Conservation (phyloP, 2,888 invertebrate species). For the Drosophila ustulata region DNA sequence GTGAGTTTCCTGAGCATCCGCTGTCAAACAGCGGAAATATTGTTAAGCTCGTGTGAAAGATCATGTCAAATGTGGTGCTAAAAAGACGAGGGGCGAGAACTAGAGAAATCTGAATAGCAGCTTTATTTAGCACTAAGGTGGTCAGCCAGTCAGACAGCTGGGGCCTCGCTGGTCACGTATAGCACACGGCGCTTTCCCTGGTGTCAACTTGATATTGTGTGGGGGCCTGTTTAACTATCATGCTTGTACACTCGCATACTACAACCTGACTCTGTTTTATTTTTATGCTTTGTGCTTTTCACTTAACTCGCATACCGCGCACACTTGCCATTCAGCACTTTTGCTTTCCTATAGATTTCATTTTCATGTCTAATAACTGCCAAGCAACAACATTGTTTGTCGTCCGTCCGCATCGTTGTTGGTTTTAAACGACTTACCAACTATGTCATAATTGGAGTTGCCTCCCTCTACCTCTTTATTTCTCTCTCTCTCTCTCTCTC, state of each 20-base stretch:
- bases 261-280: constrained; percentile 12
- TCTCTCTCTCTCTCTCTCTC: constrained; percentile 5
- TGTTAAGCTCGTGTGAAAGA: constrained; percentile 5
- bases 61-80: background rate
- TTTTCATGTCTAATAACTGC: constrained; percentile 52
- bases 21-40: constrained; percentile 6
- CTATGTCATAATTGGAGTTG: constrained; percentile 69
- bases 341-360: constrained; percentile 68
- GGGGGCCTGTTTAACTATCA: constrained; percentile 19
- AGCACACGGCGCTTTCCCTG: constrained; percentile 48
- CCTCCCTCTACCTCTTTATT: constrained; percentile 12
- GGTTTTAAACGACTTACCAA: constrained; percentile 35
- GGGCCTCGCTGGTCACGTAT: constrained; percentile 41
- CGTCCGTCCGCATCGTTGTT: constrained; percentile 9
- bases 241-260: background rate
- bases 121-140: constrained; percentile 24
- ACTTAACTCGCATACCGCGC: constrained; percentile 23
- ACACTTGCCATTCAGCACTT: constrained; percentile 61
- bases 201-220: constrained; percentile 39
- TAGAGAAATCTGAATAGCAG: constrained; percentile 38
- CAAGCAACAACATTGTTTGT: constrained; percentile 10
- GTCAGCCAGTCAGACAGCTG: constrained; percentile 11
- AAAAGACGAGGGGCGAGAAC: constrained; percentile 2
- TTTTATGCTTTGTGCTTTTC: constrained; percentile 41
- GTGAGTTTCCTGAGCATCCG: constrained; percentile 5